Conservation (phyloP, 2,888 invertebrate species). For the Machimus atricapillus region DNA sequence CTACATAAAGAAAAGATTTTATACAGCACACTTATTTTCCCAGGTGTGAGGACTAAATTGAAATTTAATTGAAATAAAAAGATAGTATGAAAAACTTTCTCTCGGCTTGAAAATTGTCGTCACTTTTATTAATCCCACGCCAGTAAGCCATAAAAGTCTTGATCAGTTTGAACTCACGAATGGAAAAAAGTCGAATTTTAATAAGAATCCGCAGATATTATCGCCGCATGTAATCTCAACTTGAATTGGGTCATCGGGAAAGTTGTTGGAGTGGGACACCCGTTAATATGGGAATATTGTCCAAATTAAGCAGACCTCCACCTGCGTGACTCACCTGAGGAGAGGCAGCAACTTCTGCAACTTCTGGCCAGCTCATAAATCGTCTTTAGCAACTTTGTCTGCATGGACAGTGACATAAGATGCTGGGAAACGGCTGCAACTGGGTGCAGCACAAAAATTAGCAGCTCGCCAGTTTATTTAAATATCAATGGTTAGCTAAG, state of each 20-base stretch:
- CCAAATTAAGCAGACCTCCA: neutral
- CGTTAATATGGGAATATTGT: neutral
- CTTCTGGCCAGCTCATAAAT: neutral
- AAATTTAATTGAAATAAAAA: neutral
- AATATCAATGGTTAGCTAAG: neutral
- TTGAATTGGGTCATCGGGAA: neutral
- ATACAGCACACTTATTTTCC: neutral
- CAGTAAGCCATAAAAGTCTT: neutral
- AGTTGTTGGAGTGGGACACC: neutral
- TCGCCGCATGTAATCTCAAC: neutral
- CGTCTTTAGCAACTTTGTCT: neutral
- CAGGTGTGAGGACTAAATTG: neutral
- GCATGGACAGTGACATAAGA: neutral
- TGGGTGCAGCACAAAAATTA: conserved; percentile 8
- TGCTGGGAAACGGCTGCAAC: neutral
- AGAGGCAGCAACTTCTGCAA: neutral
- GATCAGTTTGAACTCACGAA: neutral
- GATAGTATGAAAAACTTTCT: neutral
- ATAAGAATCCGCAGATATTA: neutral
- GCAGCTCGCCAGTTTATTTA: conserved; percentile 5
- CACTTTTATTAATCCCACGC: neutral
- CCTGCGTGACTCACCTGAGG: neutral
- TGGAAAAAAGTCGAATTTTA: neutral
- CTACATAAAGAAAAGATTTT: neutral
- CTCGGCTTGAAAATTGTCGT: neutral